Base-by-base conservation (phyloP, 2,113 vertebrate species). In the Coryphaenoides rupestris region DNA sequence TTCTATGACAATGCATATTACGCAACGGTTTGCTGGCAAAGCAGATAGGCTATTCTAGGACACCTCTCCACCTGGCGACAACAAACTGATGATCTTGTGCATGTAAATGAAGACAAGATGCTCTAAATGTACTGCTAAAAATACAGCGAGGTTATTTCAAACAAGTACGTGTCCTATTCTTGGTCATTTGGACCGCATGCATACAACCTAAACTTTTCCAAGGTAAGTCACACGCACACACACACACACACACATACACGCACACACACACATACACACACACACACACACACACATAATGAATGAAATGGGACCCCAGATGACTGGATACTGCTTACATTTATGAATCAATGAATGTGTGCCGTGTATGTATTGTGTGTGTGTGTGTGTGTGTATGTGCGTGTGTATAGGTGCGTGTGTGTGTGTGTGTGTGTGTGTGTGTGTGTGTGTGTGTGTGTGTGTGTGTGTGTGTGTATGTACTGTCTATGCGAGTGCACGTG, bases 31-130 rank as follows among this genome's bases (percentile, higher is more conserved):
- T 67, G 67, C 73, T 69, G 66, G 65, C 26, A 46, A 55, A 56
- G 72, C 74, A 75, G 23, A 72, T 65, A n/a, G n/a, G n/a, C n/a
- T n/a, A 69, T 77, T 70, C 47, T 54, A 63, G 77, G 69, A 2
- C 74, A 62, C 2, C 17, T 65, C 33, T 23, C 74, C 65, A 73
- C 70, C 71, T 74, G 67, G 58, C 28, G 33, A 54, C 57, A 12
- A 22, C 19, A 72, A 73, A 74, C 52, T 63, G 47, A 69, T 56
- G 26, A 26, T 47, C 1, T 50, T 33, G 46, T 40, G 74, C 53
- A 47, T 47, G 62, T 14, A 62, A 28, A 60, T 28, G 9, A 75
- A 9, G 55, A 68, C 16, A 52, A 19, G 21, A 26, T 52, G 69
- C 19, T 56, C 63, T 56, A 49, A n/a, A 52, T 72, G 58, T 45